Base-by-base conservation (phyloP, 2,797 vertebrate genomes). In the Buphagus erythrorhynchus region DNA sequence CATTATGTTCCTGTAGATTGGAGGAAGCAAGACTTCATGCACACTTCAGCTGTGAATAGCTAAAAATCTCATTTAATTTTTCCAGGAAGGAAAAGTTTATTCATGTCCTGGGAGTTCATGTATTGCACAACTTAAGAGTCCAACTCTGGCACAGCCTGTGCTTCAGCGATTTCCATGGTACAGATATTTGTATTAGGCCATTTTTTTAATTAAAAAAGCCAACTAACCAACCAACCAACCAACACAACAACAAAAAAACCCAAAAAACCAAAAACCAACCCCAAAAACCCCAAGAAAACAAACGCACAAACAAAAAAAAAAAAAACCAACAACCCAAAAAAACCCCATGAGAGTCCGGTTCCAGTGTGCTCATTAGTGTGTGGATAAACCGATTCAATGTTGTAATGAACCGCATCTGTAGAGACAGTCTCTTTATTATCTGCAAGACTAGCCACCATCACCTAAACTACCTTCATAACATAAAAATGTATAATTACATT, bases 231-330 rank as follows among this genome's bases (percentile, higher is more conserved):
- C 28, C 49, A 58, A 20, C 28, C 49, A 51, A 29, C 6, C 17
- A 55, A 55, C 25, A 18, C 26, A 29, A 51, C 40, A 51, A 51
- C 28, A 51, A 61, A 57, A 29, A 20, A 31, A 31, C 15, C 2
- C 11, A 8, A 28, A 21, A 28, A 18, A 38, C 26, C 21, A 11
- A 31, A 13, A 54, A 15, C 31, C 24, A 51, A 51, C 18, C 6
- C 49, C 13, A 9, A 54, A 55, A 52, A 14, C 18, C n/a, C n/a
- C n/a, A n/a, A n/a, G n/a, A n/a, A 40, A 61, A 42, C 21, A 29
- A 4, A 7, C 2, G 31, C n/a, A n/a, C n/a, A 11, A 9, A 6
- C 8, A n/a, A 35, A 3, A 13, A 15, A n/a, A 40, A 14, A 28
- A 28, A 29, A 0, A 8, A n/a, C n/a, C n/a, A n/a, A 31, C 17